Evolutionary conservation across 1,140 invertebrate species (phyloP), one percentile per base, ranked within the genome.

Genomic region (Dufourea novaeangliae): DNA sequence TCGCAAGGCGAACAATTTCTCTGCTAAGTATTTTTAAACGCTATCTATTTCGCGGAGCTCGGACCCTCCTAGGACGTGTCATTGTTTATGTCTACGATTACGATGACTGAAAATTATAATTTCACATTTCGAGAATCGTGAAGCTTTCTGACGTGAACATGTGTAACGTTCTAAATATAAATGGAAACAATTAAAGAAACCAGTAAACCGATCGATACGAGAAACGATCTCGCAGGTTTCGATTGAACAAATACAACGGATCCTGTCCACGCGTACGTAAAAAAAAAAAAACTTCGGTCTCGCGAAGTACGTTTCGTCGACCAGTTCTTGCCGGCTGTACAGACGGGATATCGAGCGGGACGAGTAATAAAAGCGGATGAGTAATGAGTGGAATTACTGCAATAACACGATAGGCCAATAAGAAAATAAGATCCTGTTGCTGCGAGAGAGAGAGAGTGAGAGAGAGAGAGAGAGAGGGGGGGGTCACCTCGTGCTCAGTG

Each of bases 241-340:
- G 54, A 12, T 17, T 8, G 25, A 32, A 20, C 39, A 50, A 27
- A 56, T 25, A 50, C 17, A 8, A 11, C 20, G 14, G n/a, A n/a
- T 56, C 17, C 14, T 25, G 69, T 59, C n/a, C 69, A 71, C 69
- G 69, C 62, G 56, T 17, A 44, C 56, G 34, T 29, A 22, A 39
- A 27, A 34, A 22, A 34, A n/a, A n/a, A n/a, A n/a, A n/a, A n/a
- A n/a, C n/a, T 59, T 32, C 56, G 56, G 32, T 57, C n/a, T n/a
- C n/a, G 5, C 2, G 17, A 14, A 29, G 56, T 10, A 29, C 34
- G 29, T 59, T 34, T 59, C 56, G 56, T 27, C 61, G 37, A 46
- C 37, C 68, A 34, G 68, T 46, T 71, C 68, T 61, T 32, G 56
- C 27, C 0, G 25, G n/a, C 39, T 7, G 50, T 25, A n/a, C 22